Evolutionary conservation across 2,113 vertebrate species (phyloP).

Genomic region (Elachura formosa): DNA sequence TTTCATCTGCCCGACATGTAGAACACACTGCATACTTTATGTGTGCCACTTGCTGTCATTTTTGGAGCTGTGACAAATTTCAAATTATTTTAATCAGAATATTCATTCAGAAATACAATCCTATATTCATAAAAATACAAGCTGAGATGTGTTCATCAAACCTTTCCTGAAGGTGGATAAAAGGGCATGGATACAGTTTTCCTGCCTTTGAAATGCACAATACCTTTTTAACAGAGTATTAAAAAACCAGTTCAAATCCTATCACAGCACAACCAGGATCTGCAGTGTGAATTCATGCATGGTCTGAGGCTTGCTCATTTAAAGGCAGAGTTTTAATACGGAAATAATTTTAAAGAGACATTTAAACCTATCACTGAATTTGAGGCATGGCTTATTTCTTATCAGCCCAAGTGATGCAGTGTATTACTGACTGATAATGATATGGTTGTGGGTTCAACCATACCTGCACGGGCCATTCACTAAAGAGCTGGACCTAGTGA

Average conservation of each 20-base stretch:
- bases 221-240: neutral
- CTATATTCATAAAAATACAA: neutral
- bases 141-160: neutral
- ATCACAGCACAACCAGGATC: rapidly evolving
- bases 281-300: neutral
- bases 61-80: neutral
- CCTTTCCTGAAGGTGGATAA: neutral
- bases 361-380: neutral
- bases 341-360: neutral
- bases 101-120: neutral
- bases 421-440: neutral
- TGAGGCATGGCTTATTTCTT: neutral
- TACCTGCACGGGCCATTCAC: neutral
- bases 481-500: neutral
- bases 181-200: neutral
- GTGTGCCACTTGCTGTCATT: neutral
- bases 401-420: neutral
- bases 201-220: neutral
- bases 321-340: neutral
- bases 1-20: neutral
- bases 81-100: neutral
- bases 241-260: neutral
- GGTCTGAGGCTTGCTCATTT: neutral
- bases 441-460: rapidly evolving
- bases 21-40: neutral